phyloP scores from a whole-genome alignment of 2,797 vertebrate genomes.

The Alca torda region DNA sequence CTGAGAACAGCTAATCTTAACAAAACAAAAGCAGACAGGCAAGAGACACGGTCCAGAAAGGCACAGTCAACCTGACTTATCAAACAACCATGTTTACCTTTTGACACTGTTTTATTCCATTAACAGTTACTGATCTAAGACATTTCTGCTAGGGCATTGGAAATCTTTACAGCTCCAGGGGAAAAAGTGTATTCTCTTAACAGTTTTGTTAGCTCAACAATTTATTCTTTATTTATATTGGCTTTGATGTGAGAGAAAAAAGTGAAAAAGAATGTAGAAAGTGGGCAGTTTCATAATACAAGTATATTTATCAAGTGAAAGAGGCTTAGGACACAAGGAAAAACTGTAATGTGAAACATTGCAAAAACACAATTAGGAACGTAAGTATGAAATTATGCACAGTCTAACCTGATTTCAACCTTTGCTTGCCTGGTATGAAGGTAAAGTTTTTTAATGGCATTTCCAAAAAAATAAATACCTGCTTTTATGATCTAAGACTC shows the following conservation, averaged over 20 bases:
- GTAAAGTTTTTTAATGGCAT: background rate
- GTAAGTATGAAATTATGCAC: conserved; percentile 9
- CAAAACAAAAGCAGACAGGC: conserved; percentile 73
- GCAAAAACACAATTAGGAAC: conserved; percentile 29
- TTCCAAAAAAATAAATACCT: conserved; percentile 9
- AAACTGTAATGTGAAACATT: conserved; percentile 59
- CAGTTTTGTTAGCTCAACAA: conserved; percentile 53
- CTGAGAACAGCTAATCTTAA: conserved; percentile 71
- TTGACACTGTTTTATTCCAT: conserved; percentile 62
- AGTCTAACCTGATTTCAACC: conserved; percentile 22
- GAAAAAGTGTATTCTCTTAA: conserved; percentile 39
- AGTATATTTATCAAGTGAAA: conserved; percentile 54
- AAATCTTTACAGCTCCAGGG: conserved; percentile 53
- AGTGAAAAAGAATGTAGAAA: conserved; percentile 55
- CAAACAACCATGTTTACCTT: conserved; percentile 58
- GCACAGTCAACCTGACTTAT: conserved; percentile 65
- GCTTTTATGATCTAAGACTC: background rate
- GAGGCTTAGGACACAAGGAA: conserved; percentile 6
- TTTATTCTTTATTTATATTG: conserved; percentile 63
- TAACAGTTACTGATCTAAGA: conserved; percentile 57
- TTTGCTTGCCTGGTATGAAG: background rate
- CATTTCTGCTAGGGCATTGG: conserved; percentile 37
- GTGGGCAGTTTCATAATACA: conserved; percentile 35
- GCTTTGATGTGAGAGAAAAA: conserved; percentile 61
- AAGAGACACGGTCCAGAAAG: conserved; percentile 68